phyloP scores from a whole-genome alignment of 2,888 invertebrate species.

The Catotricha subobsoleta region DNA sequence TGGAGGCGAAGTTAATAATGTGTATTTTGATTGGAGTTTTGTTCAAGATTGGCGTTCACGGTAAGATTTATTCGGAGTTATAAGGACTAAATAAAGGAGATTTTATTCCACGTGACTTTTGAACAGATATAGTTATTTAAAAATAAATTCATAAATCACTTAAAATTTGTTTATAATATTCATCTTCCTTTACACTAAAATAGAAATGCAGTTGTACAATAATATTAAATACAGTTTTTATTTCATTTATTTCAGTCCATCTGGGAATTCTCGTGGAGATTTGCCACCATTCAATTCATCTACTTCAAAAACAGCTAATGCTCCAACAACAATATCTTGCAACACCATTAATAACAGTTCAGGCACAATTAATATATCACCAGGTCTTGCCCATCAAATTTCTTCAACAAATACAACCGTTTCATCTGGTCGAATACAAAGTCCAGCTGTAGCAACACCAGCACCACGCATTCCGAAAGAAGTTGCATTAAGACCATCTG shows the following conservation, averaged over 20 bases:
- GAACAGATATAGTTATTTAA: no score
- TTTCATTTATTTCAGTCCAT: conserved; percentile 25
- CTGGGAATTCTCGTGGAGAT: conserved; percentile 32
- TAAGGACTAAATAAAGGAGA: no score
- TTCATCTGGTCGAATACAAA: conserved; percentile 20
- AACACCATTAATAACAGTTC: not conserved
- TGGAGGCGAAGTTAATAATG: conserved; percentile 26
- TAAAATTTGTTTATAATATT: no score
- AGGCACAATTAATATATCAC: conserved; percentile 4
- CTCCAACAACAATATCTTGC: not conserved
- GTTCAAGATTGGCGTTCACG: conserved; percentile 56
- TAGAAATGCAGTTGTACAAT: no score
- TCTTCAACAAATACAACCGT: conserved; percentile 6
- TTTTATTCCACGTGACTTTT: no score
- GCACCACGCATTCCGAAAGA: conserved; percentile 27
- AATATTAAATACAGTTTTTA: not conserved
- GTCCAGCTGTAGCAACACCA: conserved; percentile 25
- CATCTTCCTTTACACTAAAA: no score
- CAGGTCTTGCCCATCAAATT: not conserved
- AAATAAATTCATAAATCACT: no score
- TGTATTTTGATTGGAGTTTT: conserved; percentile 52
- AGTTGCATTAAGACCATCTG: conserved; percentile 21
- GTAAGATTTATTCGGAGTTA: conserved; percentile 30
- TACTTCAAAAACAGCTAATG: not conserved
- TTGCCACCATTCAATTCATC: conserved; percentile 22